Percentiles rank a stretch among this genome's conserved stretches.
These are phyloP conservation scores for Heliconius sara DNA, from an alignment of 2,888 invertebrate species.

Conservation along the genomic window DNA sequence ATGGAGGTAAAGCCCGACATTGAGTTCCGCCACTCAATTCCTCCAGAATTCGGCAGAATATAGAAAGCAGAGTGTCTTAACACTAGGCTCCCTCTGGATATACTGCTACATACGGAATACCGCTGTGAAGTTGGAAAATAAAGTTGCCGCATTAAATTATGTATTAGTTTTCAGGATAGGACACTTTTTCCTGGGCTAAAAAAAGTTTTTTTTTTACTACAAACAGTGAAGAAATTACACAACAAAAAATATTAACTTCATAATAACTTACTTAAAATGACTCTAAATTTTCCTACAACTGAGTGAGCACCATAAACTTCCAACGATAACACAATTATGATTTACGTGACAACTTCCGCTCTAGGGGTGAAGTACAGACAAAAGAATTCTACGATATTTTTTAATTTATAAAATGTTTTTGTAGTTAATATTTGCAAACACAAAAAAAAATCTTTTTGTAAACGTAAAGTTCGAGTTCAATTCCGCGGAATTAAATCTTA, in stretches of 20 bases:
- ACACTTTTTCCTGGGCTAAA: background rate
- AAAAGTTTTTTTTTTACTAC: background rate
- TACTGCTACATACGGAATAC: too few relatives aligned
- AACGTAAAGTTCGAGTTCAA: too few relatives aligned
- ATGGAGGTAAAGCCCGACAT: too few relatives aligned
- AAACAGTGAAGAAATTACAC: background rate
- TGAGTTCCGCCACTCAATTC: too few relatives aligned
- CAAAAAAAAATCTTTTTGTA: too few relatives aligned
- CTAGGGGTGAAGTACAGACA: background rate
- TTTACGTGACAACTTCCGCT: slow-evolving; percentile 24
- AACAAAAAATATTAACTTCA: slow-evolving; percentile 4
- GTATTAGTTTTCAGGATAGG: background rate
- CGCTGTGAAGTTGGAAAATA: too few relatives aligned
- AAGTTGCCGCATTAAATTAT: background rate
- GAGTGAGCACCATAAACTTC: slow-evolving; percentile 18
- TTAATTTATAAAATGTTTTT: too few relatives aligned
- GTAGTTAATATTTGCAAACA: too few relatives aligned
- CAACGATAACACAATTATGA: slow-evolving; percentile 24
- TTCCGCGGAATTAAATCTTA: too few relatives aligned
- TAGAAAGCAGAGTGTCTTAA: background rate
- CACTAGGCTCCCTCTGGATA: too few relatives aligned
- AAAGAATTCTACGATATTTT: background rate
- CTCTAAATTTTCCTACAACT: slow-evolving; percentile 13
- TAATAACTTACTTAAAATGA: slow-evolving; percentile 22
- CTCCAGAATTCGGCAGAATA: too few relatives aligned